Evolutionary conservation across 2,888 invertebrate genomes (phyloP).

Genomic region (Platerodrilus igneus): DNA sequence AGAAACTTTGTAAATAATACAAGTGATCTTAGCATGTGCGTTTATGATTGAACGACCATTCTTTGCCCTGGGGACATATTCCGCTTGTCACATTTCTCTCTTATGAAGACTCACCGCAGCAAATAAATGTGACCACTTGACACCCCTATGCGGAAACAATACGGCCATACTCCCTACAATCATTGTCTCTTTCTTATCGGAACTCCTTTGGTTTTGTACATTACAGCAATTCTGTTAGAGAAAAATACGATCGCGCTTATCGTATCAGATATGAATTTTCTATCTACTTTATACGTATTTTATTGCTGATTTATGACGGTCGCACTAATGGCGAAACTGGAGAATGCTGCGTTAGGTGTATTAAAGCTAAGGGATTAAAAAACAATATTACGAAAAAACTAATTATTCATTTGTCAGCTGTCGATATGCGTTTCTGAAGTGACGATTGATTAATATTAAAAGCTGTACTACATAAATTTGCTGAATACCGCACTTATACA

Average conservation of each 20-base stretch:
- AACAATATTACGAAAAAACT: too few relatives aligned
- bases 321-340: too few relatives aligned
- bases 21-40: constrained; percentile 43
- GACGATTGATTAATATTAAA: too few relatives aligned
- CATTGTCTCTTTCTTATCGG: constrained; percentile 22
- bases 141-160: constrained; percentile 33
- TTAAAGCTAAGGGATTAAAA: too few relatives aligned
- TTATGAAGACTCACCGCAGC: constrained; percentile 43
- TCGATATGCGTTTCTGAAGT: too few relatives aligned
- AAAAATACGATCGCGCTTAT: constrained; percentile 25
- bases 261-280: too few relatives aligned
- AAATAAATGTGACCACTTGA: constrained; percentile 48
- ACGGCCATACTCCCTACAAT: constrained; percentile 17
- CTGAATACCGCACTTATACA: too few relatives aligned
- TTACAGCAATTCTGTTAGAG: constrained; percentile 14
- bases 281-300: too few relatives aligned
- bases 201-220: constrained; percentile 13
- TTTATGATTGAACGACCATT: constrained; percentile 44
- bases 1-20: constrained; percentile 40
- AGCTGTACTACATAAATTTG: too few relatives aligned
- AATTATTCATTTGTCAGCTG: too few relatives aligned
- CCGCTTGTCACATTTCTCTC: constrained; percentile 46
- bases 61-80: constrained; percentile 44
- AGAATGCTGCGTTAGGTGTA: too few relatives aligned
- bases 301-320: too few relatives aligned